Percentiles rank a stretch among this genome's conserved stretches.
phyloP scores from a whole-genome alignment of 2,888 invertebrate genomes.

The Chrysotoxum bicinctum region DNA sequence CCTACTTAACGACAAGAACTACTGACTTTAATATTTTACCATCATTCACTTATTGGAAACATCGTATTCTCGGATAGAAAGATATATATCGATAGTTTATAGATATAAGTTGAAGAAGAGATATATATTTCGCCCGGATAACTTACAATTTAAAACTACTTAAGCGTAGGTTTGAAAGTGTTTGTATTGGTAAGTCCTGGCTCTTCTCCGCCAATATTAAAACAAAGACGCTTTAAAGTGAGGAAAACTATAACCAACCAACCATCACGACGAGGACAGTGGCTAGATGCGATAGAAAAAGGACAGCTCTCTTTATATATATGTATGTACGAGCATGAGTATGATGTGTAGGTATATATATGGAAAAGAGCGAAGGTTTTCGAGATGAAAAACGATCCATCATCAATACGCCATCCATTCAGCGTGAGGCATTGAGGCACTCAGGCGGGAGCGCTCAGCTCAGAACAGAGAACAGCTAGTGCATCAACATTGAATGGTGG shows the following conservation, averaged over 20 bases:
- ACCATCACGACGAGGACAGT: slow-evolving; percentile 33
- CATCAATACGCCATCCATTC: slow-evolving; percentile 72
- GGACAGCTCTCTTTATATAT: slow-evolving; percentile 36
- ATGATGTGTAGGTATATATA: background rate
- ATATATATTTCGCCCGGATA: slow-evolving; percentile 58
- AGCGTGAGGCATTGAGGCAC: slow-evolving; percentile 68
- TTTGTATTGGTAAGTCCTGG: slow-evolving; percentile 42
- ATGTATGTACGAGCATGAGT: background rate
- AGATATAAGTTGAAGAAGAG: background rate
- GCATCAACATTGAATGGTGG: slow-evolving; percentile 57
- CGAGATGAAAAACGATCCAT: slow-evolving; percentile 72
- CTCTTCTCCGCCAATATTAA: slow-evolving; percentile 39
- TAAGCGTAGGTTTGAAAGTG: slow-evolving; percentile 45
- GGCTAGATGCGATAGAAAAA: slow-evolving; percentile 33
- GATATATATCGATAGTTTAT: background rate
- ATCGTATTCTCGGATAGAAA: slow-evolving; percentile 29
- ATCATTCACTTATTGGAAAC: slow-evolving; percentile 70
- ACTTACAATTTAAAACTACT: slow-evolving; percentile 72
- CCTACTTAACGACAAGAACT: slow-evolving; percentile 46
- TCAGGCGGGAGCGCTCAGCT: slow-evolving; percentile 50
- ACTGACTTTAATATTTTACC: slow-evolving; percentile 69
- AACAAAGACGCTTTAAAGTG: slow-evolving; percentile 53
- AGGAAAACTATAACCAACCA: slow-evolving; percentile 8
- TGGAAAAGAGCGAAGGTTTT: slow-evolving; percentile 30
- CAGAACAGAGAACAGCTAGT: slow-evolving; percentile 20